phyloP scores from a whole-genome alignment of 2,797 vertebrate genomes.

The Rhinogobio ventralis region DNA sequence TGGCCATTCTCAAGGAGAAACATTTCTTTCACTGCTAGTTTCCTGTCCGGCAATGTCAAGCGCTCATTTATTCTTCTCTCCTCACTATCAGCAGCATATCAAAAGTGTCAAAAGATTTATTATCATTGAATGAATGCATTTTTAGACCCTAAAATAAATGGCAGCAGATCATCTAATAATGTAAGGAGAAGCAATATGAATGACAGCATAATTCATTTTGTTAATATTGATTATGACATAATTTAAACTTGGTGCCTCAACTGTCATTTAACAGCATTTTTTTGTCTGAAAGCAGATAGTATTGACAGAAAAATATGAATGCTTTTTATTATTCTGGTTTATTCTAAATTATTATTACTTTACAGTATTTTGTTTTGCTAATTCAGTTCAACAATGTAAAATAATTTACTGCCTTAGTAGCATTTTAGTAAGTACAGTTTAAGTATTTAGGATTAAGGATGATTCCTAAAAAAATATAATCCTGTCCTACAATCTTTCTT shows the following conservation, averaged over 20 bases:
- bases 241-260: background rate
- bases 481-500: background rate
- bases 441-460: background rate
- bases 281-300: background rate
- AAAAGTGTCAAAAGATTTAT: slow-evolving; percentile 98
- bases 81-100: slow-evolving; percentile 86
- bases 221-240: slow-evolving; percentile 74
- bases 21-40: slow-evolving; percentile 80
- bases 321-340: background rate
- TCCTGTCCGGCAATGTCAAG: slow-evolving; percentile 86
- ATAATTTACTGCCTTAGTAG: background rate
- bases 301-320: background rate
- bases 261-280: background rate
- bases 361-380: too few relatives aligned
- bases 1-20: slow-evolving; percentile 84
- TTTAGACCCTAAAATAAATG: slow-evolving; percentile 95
- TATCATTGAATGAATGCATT: slow-evolving; percentile 97
- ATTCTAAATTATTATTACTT: background rate
- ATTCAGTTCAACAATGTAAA: background rate
- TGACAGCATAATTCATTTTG: slow-evolving; percentile 92
- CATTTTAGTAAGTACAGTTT: background rate
- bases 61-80: slow-evolving; percentile 87
- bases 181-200: slow-evolving; percentile 88
- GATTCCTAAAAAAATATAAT: background rate
- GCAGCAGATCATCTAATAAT: slow-evolving; percentile 87